Percentiles rank a stretch among this genome's conserved stretches.
Conservation (phyloP, 2,113 vertebrate species). For the Maccullochella peelii region DNA sequence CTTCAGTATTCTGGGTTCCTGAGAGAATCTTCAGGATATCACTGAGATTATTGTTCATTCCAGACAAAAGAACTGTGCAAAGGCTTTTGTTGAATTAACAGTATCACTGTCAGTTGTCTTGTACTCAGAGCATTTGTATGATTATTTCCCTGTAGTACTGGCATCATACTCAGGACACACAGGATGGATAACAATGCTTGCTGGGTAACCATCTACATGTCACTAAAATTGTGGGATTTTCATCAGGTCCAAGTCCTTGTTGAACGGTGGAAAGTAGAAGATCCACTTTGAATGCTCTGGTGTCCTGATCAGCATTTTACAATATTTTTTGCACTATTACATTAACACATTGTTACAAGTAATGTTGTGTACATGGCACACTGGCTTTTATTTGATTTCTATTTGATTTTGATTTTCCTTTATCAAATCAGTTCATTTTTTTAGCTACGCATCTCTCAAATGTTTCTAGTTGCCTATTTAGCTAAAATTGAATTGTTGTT, state of each 20-base stretch:
- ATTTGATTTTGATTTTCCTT: no score
- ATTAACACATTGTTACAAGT: not conserved
- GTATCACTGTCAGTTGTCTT: not conserved
- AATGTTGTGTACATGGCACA: not conserved
- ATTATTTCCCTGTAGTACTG: not conserved
- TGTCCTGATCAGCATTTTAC: not conserved
- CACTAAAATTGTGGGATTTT: not conserved
- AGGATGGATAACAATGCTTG: not conserved
- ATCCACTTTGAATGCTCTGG: not conserved
- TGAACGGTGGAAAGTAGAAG: not conserved
- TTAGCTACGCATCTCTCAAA: not conserved
- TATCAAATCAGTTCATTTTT: not conserved
- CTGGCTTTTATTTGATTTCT: not conserved
- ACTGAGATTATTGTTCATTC: slow-evolving; percentile 3
- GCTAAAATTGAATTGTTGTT: not conserved
- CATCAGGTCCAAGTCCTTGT: not conserved
- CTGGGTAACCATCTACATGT: no score
- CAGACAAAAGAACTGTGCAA: not conserved
- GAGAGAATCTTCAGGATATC: not conserved
- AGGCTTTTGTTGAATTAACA: not conserved
- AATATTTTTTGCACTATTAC: not conserved
- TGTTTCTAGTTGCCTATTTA: not conserved
- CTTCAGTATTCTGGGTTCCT: not conserved
- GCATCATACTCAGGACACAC: no score
- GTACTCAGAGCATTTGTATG: not conserved